Evolutionary conservation across 2,113 vertebrate species (phyloP).

Genomic region (Rousettus leschenaultii): DNA sequence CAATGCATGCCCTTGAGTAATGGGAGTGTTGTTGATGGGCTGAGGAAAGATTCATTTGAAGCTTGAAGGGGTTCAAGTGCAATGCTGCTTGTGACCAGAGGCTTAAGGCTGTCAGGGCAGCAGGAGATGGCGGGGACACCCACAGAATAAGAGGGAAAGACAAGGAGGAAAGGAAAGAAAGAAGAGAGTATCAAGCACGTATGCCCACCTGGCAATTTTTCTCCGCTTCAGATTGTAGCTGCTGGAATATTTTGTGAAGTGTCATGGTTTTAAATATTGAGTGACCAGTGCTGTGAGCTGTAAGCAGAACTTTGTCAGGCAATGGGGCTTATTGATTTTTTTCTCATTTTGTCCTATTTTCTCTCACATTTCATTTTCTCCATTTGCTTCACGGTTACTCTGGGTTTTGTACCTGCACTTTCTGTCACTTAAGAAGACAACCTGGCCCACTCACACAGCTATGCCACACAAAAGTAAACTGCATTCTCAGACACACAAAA

Average conservation of each 20-base stretch:
- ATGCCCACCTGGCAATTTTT: background rate
- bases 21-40: background rate
- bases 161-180: background rate
- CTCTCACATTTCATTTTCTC: slow-evolving; percentile 2
- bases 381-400: background rate
- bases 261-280: background rate
- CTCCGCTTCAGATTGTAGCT: background rate
- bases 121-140: background rate
- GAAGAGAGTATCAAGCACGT: background rate
- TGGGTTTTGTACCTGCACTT: background rate
- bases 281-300: background rate
- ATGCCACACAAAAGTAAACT: background rate
- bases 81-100: background rate
- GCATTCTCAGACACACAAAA: slow-evolving; percentile 11
- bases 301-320: background rate
- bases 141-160: background rate
- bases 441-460: background rate
- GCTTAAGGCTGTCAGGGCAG: background rate
- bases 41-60: background rate
- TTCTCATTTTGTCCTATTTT: background rate
- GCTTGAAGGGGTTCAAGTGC: background rate
- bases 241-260: background rate
- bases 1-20: background rate
- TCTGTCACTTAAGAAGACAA: slow-evolving; percentile 33
- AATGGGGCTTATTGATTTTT: background rate